These are phyloP conservation scores for Campoletis raptor DNA, from an alignment of 2,888 invertebrate genomes.

Conservation along the genomic window DNA sequence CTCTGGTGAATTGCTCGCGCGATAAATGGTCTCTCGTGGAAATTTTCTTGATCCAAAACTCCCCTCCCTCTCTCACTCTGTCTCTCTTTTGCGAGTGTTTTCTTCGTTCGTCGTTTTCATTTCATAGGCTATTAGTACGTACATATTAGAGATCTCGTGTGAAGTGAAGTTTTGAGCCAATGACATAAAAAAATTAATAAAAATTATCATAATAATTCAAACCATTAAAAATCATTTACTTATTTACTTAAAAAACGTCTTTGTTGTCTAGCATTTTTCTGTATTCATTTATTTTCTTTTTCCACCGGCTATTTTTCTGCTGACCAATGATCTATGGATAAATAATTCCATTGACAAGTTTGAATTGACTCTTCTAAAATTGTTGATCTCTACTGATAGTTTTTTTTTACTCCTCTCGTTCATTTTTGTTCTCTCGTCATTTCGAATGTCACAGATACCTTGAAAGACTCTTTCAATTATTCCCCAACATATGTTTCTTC, in stretches of 20 bases:
- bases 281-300: neutral
- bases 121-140: conserved; percentile 18
- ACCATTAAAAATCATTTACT: neutral
- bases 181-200: neutral
- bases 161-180: neutral
- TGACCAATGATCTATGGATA: too few species aligned
- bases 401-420: too few species aligned
- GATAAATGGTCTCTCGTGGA: conserved; percentile 65
- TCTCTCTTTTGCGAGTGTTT: neutral
- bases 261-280: neutral
- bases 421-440: too few species aligned
- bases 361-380: too few species aligned
- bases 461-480: too few species aligned
- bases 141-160: neutral
- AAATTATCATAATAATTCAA: neutral
- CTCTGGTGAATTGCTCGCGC: conserved; percentile 67
- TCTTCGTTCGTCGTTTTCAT: conserved; percentile 10
- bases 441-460: too few species aligned
- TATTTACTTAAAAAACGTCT: neutral
- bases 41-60: conserved; percentile 66
- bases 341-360: too few species aligned
- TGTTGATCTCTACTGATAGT: too few species aligned
- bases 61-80: conserved; percentile 9
- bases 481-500: too few species aligned
- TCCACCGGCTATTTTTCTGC: neutral